Base-by-base conservation (phyloP, 2,888 invertebrate species). In the Melieria crassipennis region DNA sequence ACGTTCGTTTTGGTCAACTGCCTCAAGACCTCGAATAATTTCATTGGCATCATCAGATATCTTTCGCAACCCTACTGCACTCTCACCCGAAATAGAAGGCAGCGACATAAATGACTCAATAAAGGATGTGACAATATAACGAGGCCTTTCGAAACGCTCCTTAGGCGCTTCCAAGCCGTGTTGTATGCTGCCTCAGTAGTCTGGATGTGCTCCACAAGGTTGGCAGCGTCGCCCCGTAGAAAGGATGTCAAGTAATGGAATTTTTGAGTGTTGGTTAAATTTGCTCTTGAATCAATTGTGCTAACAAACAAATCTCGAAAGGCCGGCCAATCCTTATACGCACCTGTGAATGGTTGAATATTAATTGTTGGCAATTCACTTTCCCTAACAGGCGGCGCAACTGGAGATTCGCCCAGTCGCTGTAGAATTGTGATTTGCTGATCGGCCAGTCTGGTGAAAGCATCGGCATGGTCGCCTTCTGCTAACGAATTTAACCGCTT, bases 251-350 rank as follows among this genome's bases (percentile, higher is more conserved):
- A 42, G 56, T 74, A 74, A 61, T 76, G 61, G 9, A 75, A 72
- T 43, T 74, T 76, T 55, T 76, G 74, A 0, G 72, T 73, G 9
- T 60, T 52, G 4, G 74, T 71, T 9, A 77, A 63, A 5, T 57
- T 62, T 9, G 64, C 9, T 16, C 70, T 76, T 30, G 69, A 65
- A 50, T 70, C 70, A 5, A 73, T 63, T 45, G 75, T 64, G 13
- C 69, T 68, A 46, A 30, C 66, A 48, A 73, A 75, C 42, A 75
- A 13, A 47, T 78, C 72, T 45, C 69, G 72, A 52, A 75, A 74
- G 7, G 72, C 48, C 3, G 74, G 74, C 75, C 75, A 77, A 48
- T 74, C 68, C 13, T 73, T 75, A 43, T 73, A 76, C 6, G 70
- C 60, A 5, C 76, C 75, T 4, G 65, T 13, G 62, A 75, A 77